These are phyloP conservation scores for Onychostoma macrolepis DNA, from an alignment of 2,113 vertebrate genomes.

Conservation along the genomic window DNA sequence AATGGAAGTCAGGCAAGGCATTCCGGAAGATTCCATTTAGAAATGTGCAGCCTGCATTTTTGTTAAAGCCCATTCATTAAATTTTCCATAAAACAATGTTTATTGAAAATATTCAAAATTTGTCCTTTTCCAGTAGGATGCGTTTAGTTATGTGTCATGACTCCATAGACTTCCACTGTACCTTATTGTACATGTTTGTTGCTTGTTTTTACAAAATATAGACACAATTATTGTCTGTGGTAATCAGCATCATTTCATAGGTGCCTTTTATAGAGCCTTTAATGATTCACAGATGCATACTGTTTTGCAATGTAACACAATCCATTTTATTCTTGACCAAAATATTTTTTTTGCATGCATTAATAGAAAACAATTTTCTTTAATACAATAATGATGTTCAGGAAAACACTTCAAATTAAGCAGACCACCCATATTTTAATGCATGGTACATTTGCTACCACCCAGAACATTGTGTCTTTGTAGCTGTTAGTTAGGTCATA, in stretches of 20 bases:
- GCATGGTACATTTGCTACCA: not conserved
- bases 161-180: not conserved
- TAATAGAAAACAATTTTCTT: not conserved
- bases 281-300: conserved; percentile 9
- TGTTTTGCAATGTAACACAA: not conserved
- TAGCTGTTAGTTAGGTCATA: not conserved
- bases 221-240: not conserved
- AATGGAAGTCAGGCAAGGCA: not conserved
- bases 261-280: not conserved
- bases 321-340: not conserved
- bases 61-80: not conserved
- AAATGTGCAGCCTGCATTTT: not conserved
- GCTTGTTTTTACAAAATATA: conserved; percentile 1
- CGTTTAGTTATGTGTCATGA: not conserved
- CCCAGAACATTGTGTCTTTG: not conserved
- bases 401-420: not conserved
- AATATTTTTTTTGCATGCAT: not conserved
- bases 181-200: not conserved
- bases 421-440: not conserved
- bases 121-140: not conserved
- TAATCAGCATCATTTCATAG: not conserved
- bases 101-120: not conserved
- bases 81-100: not conserved
- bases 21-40: not conserved
- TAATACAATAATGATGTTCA: not conserved